A percentile compares a stretch with the other conserved stretches of the same genome.
Conservation (phyloP, 1,140 invertebrate species). For the Macrobrachium rosenbergii region DNA sequence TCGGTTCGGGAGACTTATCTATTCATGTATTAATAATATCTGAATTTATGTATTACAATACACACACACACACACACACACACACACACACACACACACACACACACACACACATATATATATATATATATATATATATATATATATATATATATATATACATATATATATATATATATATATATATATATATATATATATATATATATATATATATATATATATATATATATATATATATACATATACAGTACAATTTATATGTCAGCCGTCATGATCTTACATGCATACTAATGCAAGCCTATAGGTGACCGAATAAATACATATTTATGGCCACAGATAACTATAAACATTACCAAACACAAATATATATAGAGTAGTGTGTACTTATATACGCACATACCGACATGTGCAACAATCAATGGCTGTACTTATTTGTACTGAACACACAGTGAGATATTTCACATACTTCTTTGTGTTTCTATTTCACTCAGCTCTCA, state of each 20-base stretch:
- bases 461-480: no score
- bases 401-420: background rate
- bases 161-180: conserved; percentile 22
- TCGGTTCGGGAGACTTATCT: background rate
- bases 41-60: no score
- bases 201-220: conserved; percentile 27
- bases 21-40: no score
- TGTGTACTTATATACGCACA: background rate
- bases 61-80: no score
- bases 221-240: conserved; percentile 23
- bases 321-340: background rate
- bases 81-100: background rate
- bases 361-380: conserved; percentile 20
- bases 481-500: no score
- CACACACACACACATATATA: conserved; percentile 4
- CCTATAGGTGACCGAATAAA: no score
- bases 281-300: no score
- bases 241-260: background rate
- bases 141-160: conserved; percentile 14
- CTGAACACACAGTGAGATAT: no score
- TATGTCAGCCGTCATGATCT: no score
- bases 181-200: conserved; percentile 27
- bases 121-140: conserved; percentile 27
- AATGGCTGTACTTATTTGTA: no score
- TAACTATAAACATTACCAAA: conserved; percentile 23